phyloP scores from a whole-genome alignment of 2,113 vertebrate genomes.

The Burhinus oedicnemus region DNA sequence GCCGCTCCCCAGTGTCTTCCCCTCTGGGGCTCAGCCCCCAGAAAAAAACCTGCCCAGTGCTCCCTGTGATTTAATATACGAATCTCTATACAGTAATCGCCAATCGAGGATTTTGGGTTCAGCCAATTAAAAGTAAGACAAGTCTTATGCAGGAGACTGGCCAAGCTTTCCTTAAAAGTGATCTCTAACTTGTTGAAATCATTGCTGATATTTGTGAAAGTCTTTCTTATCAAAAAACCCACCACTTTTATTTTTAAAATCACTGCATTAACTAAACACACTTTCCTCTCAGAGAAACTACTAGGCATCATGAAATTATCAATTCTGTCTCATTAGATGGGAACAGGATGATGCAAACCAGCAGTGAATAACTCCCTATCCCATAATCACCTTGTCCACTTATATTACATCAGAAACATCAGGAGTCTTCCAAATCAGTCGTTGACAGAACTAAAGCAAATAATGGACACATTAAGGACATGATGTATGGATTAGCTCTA shows the following conservation, averaged over 20 bases:
- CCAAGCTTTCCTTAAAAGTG: background rate
- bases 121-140: background rate
- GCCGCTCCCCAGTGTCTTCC: background rate
- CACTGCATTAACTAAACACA: background rate
- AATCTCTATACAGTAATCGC: background rate
- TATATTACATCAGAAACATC: background rate
- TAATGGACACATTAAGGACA: background rate
- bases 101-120: background rate
- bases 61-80: background rate
- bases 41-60: background rate
- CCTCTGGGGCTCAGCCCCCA: background rate
- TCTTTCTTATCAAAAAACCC: background rate
- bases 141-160: background rate
- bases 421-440: background rate
- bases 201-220: background rate
- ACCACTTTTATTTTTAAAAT: background rate
- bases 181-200: background rate
- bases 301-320: background rate
- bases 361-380: background rate
- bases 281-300: background rate
- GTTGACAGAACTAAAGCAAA: background rate
- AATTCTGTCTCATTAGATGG: background rate
- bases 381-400: background rate
- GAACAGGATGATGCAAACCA: background rate
- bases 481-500: background rate